A percentile compares a stretch with the other conserved stretches of the same genome.
These are phyloP conservation scores for Drosophila parvula DNA, from an alignment of 1,140 invertebrate genomes.

Conservation along the genomic window DNA sequence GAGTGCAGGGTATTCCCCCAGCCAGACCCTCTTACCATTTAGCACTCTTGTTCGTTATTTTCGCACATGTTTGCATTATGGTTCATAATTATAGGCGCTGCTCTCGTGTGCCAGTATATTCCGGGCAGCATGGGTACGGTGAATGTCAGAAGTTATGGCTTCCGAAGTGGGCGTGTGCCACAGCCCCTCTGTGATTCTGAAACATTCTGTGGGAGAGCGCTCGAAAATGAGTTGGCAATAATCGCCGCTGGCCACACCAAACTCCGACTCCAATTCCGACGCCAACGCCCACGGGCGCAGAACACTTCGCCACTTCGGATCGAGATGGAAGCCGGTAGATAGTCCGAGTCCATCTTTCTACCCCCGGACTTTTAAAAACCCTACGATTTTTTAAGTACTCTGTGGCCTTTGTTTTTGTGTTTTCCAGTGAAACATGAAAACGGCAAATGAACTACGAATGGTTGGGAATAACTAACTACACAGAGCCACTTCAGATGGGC, in stretches of 20 bases:
- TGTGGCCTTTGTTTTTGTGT: constrained; percentile 40
- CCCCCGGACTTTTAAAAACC: constrained; percentile 3
- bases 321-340: constrained; percentile 45
- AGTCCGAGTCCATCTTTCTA: constrained; percentile 38
- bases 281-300: constrained; percentile 46
- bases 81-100: constrained; percentile 78
- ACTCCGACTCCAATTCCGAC: constrained; percentile 21
- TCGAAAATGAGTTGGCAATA: constrained; percentile 60
- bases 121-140: constrained; percentile 2
- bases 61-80: constrained; percentile 73
- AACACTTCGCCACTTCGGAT: constrained; percentile 42
- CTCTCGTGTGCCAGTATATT: constrained; percentile 34
- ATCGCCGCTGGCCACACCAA: constrained; percentile 31
- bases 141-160: constrained; percentile 55
- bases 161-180: constrained; percentile 60
- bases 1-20: constrained; percentile 8
- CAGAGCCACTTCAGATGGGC: constrained; percentile 52
- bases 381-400: constrained; percentile 40
- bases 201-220: constrained; percentile 38
- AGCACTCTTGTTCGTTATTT: constrained; percentile 39
- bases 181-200: constrained; percentile 18
- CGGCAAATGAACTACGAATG: constrained; percentile 60
- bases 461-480: constrained; percentile 52
- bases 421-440: constrained; percentile 72
- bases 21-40: constrained; percentile 2